Conservation (phyloP, 2,888 invertebrate species). For the Spicauda simplicius region DNA sequence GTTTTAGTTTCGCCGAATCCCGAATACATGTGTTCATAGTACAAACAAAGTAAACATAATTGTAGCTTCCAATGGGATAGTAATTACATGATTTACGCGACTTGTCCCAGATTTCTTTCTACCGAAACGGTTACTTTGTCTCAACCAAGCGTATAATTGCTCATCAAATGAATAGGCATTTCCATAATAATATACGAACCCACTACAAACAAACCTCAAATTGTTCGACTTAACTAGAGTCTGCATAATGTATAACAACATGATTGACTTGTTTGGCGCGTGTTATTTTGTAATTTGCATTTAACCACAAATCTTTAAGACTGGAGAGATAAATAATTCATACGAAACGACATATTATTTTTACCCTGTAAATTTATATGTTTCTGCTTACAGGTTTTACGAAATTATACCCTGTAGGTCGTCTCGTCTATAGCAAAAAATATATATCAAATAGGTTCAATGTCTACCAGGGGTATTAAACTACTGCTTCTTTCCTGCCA, state of each 20-base stretch:
- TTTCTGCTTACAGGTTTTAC: conserved; percentile 14
- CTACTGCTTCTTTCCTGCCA: conserved; percentile 18
- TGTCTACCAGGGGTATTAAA: conserved; percentile 1
- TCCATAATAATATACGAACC: conserved; percentile 26
- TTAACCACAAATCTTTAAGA: conserved; percentile 40
- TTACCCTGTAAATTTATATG: conserved; percentile 25
- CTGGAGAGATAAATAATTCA: conserved; percentile 33
- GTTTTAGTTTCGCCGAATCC: too few relatives aligned
- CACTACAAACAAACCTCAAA: conserved; percentile 25
- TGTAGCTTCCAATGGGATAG: neutral
- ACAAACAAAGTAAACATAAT: neutral
- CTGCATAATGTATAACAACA: conserved; percentile 38
- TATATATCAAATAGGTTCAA: neutral
- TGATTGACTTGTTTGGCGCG: conserved; percentile 58
- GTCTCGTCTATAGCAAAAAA: conserved; percentile 4
- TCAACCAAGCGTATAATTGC: conserved; percentile 23
- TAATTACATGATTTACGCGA: conserved; percentile 1
- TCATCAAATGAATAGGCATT: conserved; percentile 28
- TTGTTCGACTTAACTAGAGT: conserved; percentile 36
- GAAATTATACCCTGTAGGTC: conserved; percentile 21
- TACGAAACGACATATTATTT: conserved; percentile 25
- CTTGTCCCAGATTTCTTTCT: conserved; percentile 7
- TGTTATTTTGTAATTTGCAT: conserved; percentile 54
- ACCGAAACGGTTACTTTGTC: neutral
- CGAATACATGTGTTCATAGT: neutral